Evolutionary conservation across 2,113 vertebrate species (phyloP).

Genomic region (Etia nguti): DNA sequence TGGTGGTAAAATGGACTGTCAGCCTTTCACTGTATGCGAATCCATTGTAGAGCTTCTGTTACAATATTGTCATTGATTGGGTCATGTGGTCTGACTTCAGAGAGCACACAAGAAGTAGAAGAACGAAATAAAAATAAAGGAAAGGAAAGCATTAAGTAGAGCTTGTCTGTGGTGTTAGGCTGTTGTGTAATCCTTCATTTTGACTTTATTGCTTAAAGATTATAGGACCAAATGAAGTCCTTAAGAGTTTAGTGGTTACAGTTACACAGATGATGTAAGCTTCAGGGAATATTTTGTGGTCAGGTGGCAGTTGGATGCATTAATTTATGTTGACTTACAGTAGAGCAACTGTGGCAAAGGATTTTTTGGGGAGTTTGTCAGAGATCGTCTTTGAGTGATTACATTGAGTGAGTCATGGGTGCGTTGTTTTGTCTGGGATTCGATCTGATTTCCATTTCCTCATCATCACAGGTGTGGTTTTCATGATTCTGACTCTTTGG

Average conservation of each 20-base stretch:
- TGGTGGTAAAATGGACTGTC: background rate
- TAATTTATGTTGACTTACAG: background rate
- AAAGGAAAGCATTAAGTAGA: background rate
- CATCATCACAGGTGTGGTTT: background rate
- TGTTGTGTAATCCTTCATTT: background rate
- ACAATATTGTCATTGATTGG: background rate
- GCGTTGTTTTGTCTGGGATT: background rate
- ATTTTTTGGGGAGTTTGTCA: background rate
- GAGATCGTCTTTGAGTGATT: background rate
- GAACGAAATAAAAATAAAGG: background rate
- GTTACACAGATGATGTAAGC: background rate
- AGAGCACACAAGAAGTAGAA: background rate
- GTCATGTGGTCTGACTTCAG: background rate
- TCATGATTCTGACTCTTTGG: background rate
- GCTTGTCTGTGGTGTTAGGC: background rate
- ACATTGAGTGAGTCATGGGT: background rate
- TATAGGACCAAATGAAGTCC: background rate
- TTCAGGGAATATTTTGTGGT: background rate
- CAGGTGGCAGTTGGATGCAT: background rate
- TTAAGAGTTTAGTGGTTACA: background rate
- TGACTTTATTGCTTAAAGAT: background rate
- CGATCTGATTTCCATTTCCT: background rate
- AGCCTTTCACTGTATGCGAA: background rate
- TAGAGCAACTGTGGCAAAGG: background rate
- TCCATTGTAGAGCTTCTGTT: background rate